Evolutionary conservation across 2,113 vertebrate species (phyloP), one percentile per base, ranked within the genome.

Genomic region (Xiphophorus couchianus): DNA sequence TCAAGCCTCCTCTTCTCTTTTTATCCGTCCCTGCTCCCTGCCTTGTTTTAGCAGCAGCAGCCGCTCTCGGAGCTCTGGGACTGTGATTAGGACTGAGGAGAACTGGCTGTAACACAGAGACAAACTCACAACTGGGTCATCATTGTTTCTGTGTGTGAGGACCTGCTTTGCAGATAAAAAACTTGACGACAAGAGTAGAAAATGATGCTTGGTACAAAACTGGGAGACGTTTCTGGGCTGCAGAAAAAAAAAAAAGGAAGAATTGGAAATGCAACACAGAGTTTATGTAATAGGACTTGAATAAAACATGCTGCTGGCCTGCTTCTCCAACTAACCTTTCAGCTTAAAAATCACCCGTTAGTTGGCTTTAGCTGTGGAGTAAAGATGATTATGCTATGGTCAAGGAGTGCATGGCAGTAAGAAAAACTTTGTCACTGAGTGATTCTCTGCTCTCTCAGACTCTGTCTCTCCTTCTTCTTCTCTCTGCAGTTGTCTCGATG

Each of bases 71-170:
- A 87, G 90, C 88, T 78, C 61, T 80, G 88, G 90, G 92, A 93
- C 90, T 88, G 51, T 92, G 92, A 92, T 91, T 93, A 93, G 90
- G 91, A 91, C 90, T 84, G 90, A 88, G 83, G 80, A 91, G 85
- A 92, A 89, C 90, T 85, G 88, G 88, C 88, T 90, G 86, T 88
- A 87, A 91, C 88, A 92, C 84, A 80, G 89, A 91, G 87, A 89
- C 87, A 91, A 85, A 90, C 88, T 86, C 85, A 92, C 85, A 93
- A 93, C 82, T 93, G 87, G 92, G 92, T 93, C 92, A 93, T 93
- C 90, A 88, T 90, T 91, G 89, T 91, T 90, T 89, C 86, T 85
- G 81, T 85, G 82, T 85, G 85, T 83, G 89, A 93, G 89, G 88
- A 85, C 80, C 86, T 35, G 75, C 88, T 88, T 86, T 80, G 88